These are phyloP conservation scores for Chloroceryle inda DNA, from an alignment of 2,797 vertebrate genomes.

Conservation along the genomic window DNA sequence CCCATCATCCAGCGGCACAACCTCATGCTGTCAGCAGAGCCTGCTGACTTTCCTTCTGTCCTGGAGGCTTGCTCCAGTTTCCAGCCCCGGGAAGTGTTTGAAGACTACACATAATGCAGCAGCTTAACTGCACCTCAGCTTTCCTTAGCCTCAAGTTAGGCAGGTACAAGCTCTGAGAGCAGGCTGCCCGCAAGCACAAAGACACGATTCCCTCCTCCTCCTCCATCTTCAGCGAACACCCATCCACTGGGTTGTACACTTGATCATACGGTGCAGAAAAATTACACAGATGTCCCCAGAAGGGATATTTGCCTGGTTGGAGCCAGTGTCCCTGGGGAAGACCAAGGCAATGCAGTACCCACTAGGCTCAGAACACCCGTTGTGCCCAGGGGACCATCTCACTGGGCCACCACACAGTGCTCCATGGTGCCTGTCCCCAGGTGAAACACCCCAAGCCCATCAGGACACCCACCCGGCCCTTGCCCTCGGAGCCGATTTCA, in stretches of 20 bases:
- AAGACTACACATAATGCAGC: not conserved
- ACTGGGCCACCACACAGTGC: not conserved
- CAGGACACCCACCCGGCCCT: not conserved
- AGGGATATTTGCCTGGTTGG: accelerated
- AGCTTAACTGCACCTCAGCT: not conserved
- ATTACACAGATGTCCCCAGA: not conserved
- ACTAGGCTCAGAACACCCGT: accelerated
- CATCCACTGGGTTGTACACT: not conserved
- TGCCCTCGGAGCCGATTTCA: not conserved
- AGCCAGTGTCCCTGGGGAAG: not conserved
- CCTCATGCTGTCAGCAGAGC: not conserved
- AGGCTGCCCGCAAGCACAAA: not conserved
- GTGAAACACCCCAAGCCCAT: not conserved
- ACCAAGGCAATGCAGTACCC: accelerated
- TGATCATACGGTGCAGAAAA: accelerated
- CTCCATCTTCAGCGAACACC: not conserved
- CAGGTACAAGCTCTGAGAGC: not conserved
- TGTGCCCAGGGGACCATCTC: no score
- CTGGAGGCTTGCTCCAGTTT: not conserved
- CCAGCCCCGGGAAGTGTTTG: not conserved
- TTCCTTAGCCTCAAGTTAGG: not conserved
- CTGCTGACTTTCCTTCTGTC: accelerated
- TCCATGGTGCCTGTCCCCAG: not conserved
- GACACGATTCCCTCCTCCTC: not conserved
- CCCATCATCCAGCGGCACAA: accelerated